Conservation (phyloP, 2,113 vertebrate species). For the Riparia riparia region DNA sequence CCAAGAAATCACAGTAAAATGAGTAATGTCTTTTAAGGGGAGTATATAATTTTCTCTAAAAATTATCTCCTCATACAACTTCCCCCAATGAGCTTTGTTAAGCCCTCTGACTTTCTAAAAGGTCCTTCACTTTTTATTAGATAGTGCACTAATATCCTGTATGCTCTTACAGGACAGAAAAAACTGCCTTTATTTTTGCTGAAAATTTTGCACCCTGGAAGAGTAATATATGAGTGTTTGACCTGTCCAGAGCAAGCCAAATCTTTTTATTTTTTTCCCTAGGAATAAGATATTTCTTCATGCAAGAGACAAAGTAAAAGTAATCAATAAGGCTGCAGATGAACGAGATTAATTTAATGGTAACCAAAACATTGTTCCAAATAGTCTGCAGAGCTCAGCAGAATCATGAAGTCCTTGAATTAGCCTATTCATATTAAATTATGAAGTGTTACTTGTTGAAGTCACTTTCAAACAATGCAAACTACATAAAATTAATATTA, state of each 20-base stretch:
- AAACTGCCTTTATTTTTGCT: not conserved
- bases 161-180: not conserved
- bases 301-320: not conserved
- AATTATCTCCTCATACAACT: not conserved
- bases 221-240: not conserved
- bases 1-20: not conserved
- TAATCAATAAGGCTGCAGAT: not conserved
- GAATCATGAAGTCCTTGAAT: not conserved
- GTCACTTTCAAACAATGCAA: not conserved
- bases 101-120: not conserved
- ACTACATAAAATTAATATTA: not conserved
- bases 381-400: not conserved
- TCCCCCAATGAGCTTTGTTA: not conserved
- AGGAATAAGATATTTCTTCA: not conserved
- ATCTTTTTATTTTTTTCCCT: not conserved
- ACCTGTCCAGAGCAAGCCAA: not conserved
- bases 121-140: not conserved
- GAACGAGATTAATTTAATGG: not conserved
- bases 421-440: not conserved
- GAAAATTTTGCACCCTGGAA: not conserved
- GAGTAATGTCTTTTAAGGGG: fast-evolving
- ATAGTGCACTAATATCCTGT: not conserved
- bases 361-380: not conserved
- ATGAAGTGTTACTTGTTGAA: not conserved
- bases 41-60: not conserved